These are phyloP conservation scores for Boulengeromyrus knoepffleri DNA, from an alignment of 2,113 vertebrate species.

Conservation along the genomic window DNA sequence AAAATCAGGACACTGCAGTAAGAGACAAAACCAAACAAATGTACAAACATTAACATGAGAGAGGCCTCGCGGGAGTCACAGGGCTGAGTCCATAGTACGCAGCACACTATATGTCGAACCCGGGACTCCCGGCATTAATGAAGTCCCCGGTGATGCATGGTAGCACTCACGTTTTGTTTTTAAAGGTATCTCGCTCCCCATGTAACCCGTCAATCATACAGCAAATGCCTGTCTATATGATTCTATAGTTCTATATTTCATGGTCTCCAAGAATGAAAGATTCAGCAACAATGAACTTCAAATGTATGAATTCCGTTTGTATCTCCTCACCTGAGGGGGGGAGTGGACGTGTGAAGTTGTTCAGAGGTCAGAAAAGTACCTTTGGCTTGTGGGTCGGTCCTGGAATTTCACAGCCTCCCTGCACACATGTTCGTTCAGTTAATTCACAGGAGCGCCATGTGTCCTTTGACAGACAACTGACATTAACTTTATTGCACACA, in stretches of 20 bases:
- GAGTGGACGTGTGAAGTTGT: not conserved
- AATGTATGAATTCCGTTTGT: not conserved
- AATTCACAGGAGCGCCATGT: not conserved
- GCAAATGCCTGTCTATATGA: not conserved
- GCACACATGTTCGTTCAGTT: not conserved
- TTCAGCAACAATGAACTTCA: conserved; percentile 8
- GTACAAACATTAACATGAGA: not conserved
- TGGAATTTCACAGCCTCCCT: not conserved
- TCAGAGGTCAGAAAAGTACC: not conserved
- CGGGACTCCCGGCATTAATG: not conserved
- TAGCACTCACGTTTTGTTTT: not conserved
- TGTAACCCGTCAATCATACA: not conserved
- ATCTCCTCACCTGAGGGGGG: not conserved
- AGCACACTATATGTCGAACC: not conserved
- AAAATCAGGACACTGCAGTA: not conserved
- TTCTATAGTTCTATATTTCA: conserved; percentile 7
- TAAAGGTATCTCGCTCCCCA: not conserved
- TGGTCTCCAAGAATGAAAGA: not conserved
- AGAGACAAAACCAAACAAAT: not conserved
- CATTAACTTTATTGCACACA: not conserved
- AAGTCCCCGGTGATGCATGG: not conserved
- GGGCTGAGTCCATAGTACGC: not conserved
- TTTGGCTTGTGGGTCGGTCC: not conserved
- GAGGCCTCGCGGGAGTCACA: not conserved
- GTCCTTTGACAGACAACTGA: not conserved